phyloP scores from a whole-genome alignment of 2,888 invertebrate species.

The Agonopterix alstromeriana region DNA sequence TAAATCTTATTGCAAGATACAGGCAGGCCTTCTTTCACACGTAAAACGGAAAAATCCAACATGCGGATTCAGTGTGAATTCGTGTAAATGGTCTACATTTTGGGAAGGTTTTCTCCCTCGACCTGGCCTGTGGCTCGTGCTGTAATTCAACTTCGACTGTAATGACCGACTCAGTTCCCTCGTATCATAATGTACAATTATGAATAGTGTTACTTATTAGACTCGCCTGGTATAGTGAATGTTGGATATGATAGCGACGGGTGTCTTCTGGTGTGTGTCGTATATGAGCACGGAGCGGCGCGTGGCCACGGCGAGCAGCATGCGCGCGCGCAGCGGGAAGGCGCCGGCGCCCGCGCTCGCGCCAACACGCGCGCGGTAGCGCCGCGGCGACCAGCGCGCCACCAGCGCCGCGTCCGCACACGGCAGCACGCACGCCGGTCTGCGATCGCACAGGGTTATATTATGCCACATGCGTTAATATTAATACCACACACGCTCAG shows the following conservation, averaged over 20 bases:
- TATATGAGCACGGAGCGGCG: constrained; percentile 83
- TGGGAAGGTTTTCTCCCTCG: no score
- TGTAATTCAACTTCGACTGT: no score
- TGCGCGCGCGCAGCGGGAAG: constrained; percentile 83
- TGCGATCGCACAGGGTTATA: constrained; percentile 33
- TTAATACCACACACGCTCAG: no score
- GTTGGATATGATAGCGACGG: constrained; percentile 54
- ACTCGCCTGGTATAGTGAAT: constrained; percentile 61
- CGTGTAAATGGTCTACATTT: no score
- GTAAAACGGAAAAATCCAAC: no score
- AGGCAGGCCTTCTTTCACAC: no score
- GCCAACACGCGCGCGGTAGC: constrained; percentile 80
- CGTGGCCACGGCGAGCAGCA: constrained; percentile 95
- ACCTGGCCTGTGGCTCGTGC: no score
- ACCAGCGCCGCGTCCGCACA: constrained; percentile 90
- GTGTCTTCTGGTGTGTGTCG: constrained; percentile 62
- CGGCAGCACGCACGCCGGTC: constrained; percentile 88
- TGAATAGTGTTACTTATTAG: not conserved
- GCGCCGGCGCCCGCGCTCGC: constrained; percentile 70
- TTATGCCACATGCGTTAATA: not conserved
- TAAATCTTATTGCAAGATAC: no score
- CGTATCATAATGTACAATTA: no score
- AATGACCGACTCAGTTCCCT: no score
- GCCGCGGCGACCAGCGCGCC: constrained; percentile 86
- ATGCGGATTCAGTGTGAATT: no score